phyloP scores from a whole-genome alignment of 2,113 vertebrate genomes.

The Psilopogon haemacephalus region DNA sequence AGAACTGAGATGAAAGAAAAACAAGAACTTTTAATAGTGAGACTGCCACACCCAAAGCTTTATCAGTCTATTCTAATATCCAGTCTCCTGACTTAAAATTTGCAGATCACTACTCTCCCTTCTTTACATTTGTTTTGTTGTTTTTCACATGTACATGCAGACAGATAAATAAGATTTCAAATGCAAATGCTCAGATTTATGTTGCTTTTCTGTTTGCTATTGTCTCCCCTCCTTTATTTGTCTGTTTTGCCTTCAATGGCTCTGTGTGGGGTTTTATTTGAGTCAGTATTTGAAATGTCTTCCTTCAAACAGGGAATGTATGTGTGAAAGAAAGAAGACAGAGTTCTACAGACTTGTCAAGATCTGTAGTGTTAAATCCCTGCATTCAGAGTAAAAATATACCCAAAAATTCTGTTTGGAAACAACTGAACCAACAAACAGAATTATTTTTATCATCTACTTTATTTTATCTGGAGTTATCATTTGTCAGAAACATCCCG shows the following conservation, averaged over 20 bases:
- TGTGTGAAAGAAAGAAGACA: neutral
- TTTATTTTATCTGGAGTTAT: neutral
- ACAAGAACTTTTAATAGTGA: conserved; percentile 6
- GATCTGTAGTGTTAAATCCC: neutral
- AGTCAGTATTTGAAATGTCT: conserved; percentile 35
- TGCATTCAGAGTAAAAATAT: neutral
- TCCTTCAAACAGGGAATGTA: conserved; percentile 4
- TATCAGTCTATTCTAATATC: neutral
- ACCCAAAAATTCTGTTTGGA: neutral
- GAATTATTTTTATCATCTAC: neutral
- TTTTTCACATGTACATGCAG: neutral
- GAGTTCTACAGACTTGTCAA: neutral
- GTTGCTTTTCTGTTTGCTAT: neutral
- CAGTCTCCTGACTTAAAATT: neutral
- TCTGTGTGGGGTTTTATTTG: conserved; percentile 10
- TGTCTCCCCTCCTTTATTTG: neutral
- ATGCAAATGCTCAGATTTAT: neutral
- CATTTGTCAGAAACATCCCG: neutral
- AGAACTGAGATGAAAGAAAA: conserved; percentile 38
- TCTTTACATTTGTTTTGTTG: conserved; percentile 46
- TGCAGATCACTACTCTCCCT: neutral
- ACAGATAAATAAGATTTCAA: conserved; percentile 45
- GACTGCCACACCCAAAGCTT: neutral
- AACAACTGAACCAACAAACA: neutral
- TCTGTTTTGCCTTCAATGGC: conserved; percentile 8